A percentile compares a stretch with the other conserved stretches of the same genome.
phyloP scores from a whole-genome alignment of 2,113 vertebrate species.

The Austrofundulus limnaeus region DNA sequence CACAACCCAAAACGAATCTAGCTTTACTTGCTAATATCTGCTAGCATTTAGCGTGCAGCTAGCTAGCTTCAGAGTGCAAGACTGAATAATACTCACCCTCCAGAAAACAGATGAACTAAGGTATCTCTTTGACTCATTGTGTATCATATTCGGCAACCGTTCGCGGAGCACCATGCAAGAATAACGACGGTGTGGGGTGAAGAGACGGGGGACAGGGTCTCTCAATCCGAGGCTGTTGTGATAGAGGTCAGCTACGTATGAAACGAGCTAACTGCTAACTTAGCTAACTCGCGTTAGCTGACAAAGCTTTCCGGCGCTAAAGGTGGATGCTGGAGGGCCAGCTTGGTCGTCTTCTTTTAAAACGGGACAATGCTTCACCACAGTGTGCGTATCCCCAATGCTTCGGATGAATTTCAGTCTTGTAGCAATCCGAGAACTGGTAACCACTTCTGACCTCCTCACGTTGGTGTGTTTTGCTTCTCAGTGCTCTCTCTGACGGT shows the following conservation, averaged over 20 bases:
- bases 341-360: neutral
- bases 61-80: conserved; percentile 21
- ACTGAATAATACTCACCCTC: conserved; percentile 84
- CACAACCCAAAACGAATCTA: neutral
- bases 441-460: conserved; percentile 13
- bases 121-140: conserved; percentile 96
- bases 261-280: conserved; percentile 52
- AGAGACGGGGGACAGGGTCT: neutral
- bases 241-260: conserved; percentile 66
- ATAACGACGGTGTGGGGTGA: neutral
- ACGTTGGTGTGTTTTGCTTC: conserved; percentile 21
- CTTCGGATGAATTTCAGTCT: neutral
- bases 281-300: conserved; percentile 57
- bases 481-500: conserved; percentile 1
- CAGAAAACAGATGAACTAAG: conserved; percentile 94
- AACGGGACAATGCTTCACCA: neutral
- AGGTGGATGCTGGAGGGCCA: conserved; percentile 23
- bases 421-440: neutral
- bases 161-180: conserved; percentile 42
- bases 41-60: conserved; percentile 24
- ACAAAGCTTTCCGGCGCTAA: conserved; percentile 25
- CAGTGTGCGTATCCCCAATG: neutral
- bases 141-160: conserved; percentile 81
- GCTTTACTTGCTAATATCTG: neutral
- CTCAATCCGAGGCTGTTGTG: conserved; percentile 42